Percentiles rank a stretch among this genome's conserved stretches.
These are phyloP conservation scores for Spilogale gracilis DNA, from an alignment of 2,113 vertebrate species.

Conservation along the genomic window DNA sequence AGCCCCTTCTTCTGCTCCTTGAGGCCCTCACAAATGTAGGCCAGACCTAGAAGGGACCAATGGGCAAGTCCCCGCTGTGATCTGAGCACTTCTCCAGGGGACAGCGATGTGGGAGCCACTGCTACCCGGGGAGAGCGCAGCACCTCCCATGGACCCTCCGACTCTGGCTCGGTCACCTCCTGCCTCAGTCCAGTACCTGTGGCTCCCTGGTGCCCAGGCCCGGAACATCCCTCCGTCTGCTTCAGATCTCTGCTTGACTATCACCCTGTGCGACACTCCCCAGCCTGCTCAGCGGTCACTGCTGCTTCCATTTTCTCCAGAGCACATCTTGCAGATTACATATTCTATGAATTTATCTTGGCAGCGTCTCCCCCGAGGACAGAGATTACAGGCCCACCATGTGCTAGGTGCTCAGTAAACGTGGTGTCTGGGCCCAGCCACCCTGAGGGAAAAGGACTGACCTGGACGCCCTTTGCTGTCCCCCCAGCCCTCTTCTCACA, in stretches of 20 bases:
- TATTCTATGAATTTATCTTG: no score
- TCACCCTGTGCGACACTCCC: rapidly evolving
- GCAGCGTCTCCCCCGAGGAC: neutral
- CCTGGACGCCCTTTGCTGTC: neutral
- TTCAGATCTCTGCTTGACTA: neutral
- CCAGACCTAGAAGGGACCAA: conserved; percentile 88
- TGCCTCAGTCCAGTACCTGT: neutral
- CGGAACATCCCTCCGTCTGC: rapidly evolving
- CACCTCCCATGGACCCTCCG: rapidly evolving
- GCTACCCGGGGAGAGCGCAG: neutral
- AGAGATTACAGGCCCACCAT: neutral
- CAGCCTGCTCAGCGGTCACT: no score
- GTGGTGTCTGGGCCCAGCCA: neutral
- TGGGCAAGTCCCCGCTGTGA: neutral
- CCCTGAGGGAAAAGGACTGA: no score
- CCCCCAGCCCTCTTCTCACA: neutral
- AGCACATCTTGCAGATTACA: neutral
- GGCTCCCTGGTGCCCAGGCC: no score
- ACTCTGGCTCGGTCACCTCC: neutral
- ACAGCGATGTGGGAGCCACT: rapidly evolving
- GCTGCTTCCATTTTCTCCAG: neutral
- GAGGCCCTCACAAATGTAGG: conserved; percentile 96
- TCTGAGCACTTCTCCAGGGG: rapidly evolving
- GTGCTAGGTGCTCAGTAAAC: rapidly evolving
- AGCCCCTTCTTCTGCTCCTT: conserved; percentile 97